Conservation (phyloP, 2,113 vertebrate species). For the Stercorarius parasiticus region DNA sequence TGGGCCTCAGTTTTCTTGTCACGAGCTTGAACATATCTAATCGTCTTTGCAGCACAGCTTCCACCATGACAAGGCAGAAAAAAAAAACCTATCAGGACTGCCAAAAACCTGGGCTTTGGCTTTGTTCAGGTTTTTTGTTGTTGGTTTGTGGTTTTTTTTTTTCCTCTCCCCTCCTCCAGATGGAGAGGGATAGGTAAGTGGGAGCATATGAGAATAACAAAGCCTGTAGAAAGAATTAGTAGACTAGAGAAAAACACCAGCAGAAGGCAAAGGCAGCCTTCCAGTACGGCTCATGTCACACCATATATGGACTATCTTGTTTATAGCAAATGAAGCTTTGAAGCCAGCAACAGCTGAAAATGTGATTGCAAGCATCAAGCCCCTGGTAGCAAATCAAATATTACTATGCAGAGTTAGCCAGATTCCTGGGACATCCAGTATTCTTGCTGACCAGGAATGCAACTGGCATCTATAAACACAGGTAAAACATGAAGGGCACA, state of each 20-base stretch:
- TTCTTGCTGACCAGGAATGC: neutral
- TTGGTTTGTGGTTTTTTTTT: too few species aligned
- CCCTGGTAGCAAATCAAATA: neutral
- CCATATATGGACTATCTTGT: neutral
- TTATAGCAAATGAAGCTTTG: constrained; percentile 11
- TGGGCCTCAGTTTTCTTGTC: constrained; percentile 47
- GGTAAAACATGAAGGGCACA: neutral
- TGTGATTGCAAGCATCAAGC: neutral
- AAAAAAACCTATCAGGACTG: neutral
- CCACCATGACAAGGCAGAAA: neutral
- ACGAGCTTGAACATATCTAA: constrained; percentile 27
- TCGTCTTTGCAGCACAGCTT: neutral
- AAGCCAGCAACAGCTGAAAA: constrained; percentile 21
- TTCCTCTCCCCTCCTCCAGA: neutral
- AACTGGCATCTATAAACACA: neutral
- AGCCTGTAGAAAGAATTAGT: constrained; percentile 21
- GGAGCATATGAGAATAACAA: constrained; percentile 23
- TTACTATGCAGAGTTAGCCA: neutral
- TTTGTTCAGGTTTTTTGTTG: neutral
- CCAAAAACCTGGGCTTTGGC: neutral
- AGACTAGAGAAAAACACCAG: constrained; percentile 50
- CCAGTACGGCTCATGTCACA: constrained; percentile 48
- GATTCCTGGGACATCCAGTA: neutral
- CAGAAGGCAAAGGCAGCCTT: constrained; percentile 55
- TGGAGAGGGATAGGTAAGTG: constrained; percentile 19